Percentiles rank a stretch among this genome's conserved stretches.
phyloP scores from a whole-genome alignment of 2,113 vertebrate species.

The Petrocephalus microphthalmus region DNA sequence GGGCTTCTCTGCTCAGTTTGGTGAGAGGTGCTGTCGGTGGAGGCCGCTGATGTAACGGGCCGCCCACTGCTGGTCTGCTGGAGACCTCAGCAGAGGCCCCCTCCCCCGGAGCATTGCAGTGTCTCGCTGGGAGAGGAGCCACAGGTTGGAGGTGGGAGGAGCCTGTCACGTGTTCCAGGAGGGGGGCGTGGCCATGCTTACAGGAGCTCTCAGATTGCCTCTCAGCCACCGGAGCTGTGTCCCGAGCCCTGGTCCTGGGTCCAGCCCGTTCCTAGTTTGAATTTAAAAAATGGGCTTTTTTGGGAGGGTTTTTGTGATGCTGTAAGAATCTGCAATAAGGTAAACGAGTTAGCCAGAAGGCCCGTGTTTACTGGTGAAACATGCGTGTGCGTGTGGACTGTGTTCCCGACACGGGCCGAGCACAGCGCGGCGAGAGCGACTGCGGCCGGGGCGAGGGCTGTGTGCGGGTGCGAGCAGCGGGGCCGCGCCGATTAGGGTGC shows the following conservation, averaged over 20 bases:
- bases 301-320: not conserved
- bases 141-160: not conserved
- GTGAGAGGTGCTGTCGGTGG: conserved; percentile 3
- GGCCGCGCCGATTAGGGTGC: too few species aligned
- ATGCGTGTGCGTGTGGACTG: not conserved
- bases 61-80: conserved; percentile 24
- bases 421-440: not conserved
- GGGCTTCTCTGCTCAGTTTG: conserved; percentile 14
- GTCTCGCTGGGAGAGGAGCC: not conserved
- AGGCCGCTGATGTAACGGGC: conserved; percentile 18
- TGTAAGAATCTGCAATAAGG: not conserved
- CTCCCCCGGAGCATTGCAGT: not conserved
- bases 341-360: not conserved
- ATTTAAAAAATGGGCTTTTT: too few species aligned
- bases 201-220: too few species aligned
- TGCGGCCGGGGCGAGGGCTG: too few species aligned
- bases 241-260: not conserved
- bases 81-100: not conserved
- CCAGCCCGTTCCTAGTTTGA: not conserved
- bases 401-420: not conserved
- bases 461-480: too few species aligned
- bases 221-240: not conserved
- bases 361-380: not conserved
- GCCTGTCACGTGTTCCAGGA: not conserved
- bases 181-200: not conserved